phyloP scores from a whole-genome alignment of 2,888 invertebrate species.

The Hirudinaria manillensis region DNA sequence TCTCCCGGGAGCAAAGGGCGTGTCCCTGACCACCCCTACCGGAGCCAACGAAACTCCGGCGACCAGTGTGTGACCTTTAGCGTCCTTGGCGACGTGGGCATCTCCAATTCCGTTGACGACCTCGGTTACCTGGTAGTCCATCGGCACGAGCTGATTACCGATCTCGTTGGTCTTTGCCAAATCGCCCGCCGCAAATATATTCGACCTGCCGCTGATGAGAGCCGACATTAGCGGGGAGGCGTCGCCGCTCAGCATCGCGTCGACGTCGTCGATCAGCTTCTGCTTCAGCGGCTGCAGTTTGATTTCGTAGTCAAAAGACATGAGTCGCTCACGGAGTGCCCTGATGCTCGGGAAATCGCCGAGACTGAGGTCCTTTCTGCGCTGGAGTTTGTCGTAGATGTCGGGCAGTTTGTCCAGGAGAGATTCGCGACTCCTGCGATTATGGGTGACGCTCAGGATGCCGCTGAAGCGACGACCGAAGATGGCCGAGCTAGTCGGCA shows the following conservation, averaged over 20 bases:
- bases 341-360: constrained; percentile 25
- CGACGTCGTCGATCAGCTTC: constrained; percentile 23
- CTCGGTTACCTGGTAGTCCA: not conserved
- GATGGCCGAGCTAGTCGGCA: not conserved
- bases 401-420: constrained; percentile 23
- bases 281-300: constrained; percentile 22
- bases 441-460: not conserved
- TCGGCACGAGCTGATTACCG: not conserved
- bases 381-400: constrained; percentile 21
- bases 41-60: constrained; percentile 12
- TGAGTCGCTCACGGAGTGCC: constrained; percentile 6
- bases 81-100: not conserved
- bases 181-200: not conserved
- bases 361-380: constrained; percentile 19
- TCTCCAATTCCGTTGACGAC: constrained; percentile 1
- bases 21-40: constrained; percentile 13
- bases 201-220: constrained; percentile 8
- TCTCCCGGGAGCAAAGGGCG: constrained; percentile 25
- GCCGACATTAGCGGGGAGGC: constrained; percentile 20
- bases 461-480: not conserved
- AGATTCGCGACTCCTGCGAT: constrained; percentile 1
- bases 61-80: not conserved
- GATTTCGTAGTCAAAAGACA: constrained; percentile 18
- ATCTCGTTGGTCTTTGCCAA: not conserved
- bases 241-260: constrained; percentile 14